Percentiles rank a stretch among this genome's conserved stretches.
Evolutionary conservation across 2,888 invertebrate genomes (phyloP).

Genomic region (Gymnosoma rotundatum): DNA sequence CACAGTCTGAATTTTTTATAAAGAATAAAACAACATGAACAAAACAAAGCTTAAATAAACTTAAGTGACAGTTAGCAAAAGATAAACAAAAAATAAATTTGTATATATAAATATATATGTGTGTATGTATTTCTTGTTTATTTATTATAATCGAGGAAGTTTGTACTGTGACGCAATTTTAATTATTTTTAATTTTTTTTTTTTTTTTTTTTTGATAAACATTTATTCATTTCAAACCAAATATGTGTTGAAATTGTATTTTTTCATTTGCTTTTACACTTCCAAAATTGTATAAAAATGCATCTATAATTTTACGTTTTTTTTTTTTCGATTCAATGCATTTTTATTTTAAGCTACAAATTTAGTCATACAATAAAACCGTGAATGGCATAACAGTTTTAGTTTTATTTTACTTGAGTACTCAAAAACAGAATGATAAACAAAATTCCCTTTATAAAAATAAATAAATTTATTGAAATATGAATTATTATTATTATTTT

Average conservation of each 20-base stretch:
- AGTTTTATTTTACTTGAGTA: too few relatives aligned
- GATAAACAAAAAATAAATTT: too few relatives aligned
- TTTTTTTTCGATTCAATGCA: background rate
- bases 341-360: slow-evolving; percentile 21
- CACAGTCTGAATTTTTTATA: too few relatives aligned
- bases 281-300: slow-evolving; percentile 20
- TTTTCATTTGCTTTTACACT: background rate
- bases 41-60: too few relatives aligned
- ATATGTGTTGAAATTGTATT: background rate
- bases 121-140: background rate
- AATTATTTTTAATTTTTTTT: too few relatives aligned
- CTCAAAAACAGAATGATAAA: too few relatives aligned
- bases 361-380: slow-evolving; percentile 9
- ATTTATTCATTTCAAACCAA: slow-evolving; percentile 6
- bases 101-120: too few relatives aligned
- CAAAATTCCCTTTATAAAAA: too few relatives aligned
- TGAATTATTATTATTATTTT: too few relatives aligned
- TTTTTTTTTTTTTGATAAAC: slow-evolving; percentile 5
- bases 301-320: slow-evolving; percentile 16
- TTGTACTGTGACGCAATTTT: background rate
- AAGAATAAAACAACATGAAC: too few relatives aligned
- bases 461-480: too few relatives aligned
- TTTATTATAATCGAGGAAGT: slow-evolving; percentile 3
- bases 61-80: too few relatives aligned
- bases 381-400: background rate